phyloP scores from a whole-genome alignment of 2,888 invertebrate species.

The Apodemia zela region DNA sequence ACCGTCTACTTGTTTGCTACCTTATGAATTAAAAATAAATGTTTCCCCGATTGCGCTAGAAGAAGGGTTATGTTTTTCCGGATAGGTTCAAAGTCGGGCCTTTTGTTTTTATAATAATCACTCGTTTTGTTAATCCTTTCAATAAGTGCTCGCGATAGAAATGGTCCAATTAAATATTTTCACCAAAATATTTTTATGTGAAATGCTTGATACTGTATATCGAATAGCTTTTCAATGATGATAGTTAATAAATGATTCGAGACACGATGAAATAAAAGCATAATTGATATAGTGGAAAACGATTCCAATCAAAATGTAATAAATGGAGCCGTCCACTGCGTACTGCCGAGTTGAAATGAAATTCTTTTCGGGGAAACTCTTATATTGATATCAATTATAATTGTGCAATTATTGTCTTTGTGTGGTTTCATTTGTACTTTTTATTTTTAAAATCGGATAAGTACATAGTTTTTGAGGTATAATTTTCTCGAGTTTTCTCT shows the following conservation, averaged over 20 bases:
- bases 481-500: too few relatives aligned
- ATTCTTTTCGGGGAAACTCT: background rate
- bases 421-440: background rate
- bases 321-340: background rate
- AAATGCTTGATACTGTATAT: background rate
- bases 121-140: too few relatives aligned
- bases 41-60: too few relatives aligned
- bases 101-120: too few relatives aligned
- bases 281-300: constrained; percentile 15
- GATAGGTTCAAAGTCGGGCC: too few relatives aligned
- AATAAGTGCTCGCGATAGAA: too few relatives aligned
- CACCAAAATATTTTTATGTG: background rate
- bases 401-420: background rate
- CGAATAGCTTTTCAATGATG: background rate
- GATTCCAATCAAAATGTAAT: constrained; percentile 16
- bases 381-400: background rate
- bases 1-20: too few relatives aligned
- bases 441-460: too few relatives aligned
- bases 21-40: too few relatives aligned
- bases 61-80: too few relatives aligned
- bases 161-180: background rate
- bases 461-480: too few relatives aligned
- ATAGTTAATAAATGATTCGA: constrained; percentile 15
- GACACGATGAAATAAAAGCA: constrained; percentile 11
- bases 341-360: background rate